Conservation (phyloP, 2,797 vertebrate species). For the Crenichthys baileyi region DNA sequence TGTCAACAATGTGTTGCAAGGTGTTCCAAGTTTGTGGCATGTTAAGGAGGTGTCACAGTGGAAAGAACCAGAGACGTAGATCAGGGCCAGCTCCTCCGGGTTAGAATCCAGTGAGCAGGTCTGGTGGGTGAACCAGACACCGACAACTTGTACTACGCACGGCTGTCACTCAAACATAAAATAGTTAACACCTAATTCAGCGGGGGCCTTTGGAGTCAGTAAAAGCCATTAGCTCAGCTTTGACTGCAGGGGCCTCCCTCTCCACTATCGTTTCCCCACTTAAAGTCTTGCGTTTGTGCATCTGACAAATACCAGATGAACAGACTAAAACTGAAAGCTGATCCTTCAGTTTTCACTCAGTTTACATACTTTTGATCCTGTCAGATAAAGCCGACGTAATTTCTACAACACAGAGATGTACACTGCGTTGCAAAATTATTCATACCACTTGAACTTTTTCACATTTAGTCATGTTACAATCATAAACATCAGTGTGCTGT, state of each 20-base stretch:
- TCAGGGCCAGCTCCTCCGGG: conserved; percentile 30
- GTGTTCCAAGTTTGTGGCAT: conserved; percentile 36
- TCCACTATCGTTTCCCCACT: conserved; percentile 8
- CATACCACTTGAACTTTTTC: background rate
- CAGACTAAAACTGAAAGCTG: conserved; percentile 12
- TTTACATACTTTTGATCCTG: background rate
- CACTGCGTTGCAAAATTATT: background rate
- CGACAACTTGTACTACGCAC: conserved; percentile 19
- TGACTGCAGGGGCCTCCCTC: conserved; percentile 19
- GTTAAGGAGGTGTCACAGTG: conserved; percentile 52
- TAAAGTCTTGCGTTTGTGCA: conserved; percentile 17
- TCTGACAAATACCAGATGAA: conserved; percentile 6
- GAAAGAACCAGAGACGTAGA: conserved; percentile 41
- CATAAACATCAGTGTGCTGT: background rate
- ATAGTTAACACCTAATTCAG: conserved; percentile 59
- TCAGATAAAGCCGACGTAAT: background rate
- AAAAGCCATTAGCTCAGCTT: conserved; percentile 39
- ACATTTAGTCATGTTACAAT: background rate
- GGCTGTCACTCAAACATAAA: conserved; percentile 53
- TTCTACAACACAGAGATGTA: background rate
- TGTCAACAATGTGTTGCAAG: conserved; percentile 3
- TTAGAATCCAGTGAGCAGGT: conserved; percentile 18
- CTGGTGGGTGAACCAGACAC: conserved; percentile 39
- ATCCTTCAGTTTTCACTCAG: conserved; percentile 3
- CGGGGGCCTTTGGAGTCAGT: conserved; percentile 23